Evolutionary conservation across 1,140 invertebrate genomes (phyloP), one percentile per base, ranked within the genome.

Genomic region (Pogonus chalceus): DNA sequence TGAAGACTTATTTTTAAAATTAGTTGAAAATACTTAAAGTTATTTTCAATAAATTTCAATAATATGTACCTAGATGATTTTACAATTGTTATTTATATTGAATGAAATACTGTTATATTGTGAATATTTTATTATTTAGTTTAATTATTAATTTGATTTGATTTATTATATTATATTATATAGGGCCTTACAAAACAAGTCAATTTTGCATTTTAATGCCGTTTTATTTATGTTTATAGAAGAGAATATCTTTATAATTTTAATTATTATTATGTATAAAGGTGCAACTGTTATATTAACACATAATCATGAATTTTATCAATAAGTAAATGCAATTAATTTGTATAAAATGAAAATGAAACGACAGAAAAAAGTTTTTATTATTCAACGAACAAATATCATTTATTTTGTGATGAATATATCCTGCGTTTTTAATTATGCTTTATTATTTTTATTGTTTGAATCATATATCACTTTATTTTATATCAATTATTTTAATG

Each of bases 371-470:
- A 31, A 31, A 31, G 26, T 31, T 4, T n/a, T n/a, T n/a, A n/a
- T n/a, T n/a, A n/a, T n/a, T 31, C 26, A 31, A 7, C 26, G 26
- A 43, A 43, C 18, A 12, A 43, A 31, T 14, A 31, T 14, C 7
- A 7, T 9, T 4, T 43, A 4, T 4, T 43, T 12, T 18, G 9
- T 43, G 37, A 43, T 43, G 37, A 43, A 43, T 4, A 12, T 43
- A 43, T 18, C 9, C 37, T 31, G 18, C 37, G 37, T 12, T 31
- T 7, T 7, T 7, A 7, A 4, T 16, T 43, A 4, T 43, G 37
- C 37, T 43, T 43, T 43, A 10, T 43, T 43, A 43, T 16, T 10
- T 43, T 43, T 10, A 43, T 43, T 43, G 18, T 43, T 43, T 43
- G 37, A 43, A 4, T 43, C n/a, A n/a, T n/a, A 10, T 18, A 12